phyloP scores from a whole-genome alignment of 2,797 vertebrate species.

The Pachyuromys duprasi region DNA sequence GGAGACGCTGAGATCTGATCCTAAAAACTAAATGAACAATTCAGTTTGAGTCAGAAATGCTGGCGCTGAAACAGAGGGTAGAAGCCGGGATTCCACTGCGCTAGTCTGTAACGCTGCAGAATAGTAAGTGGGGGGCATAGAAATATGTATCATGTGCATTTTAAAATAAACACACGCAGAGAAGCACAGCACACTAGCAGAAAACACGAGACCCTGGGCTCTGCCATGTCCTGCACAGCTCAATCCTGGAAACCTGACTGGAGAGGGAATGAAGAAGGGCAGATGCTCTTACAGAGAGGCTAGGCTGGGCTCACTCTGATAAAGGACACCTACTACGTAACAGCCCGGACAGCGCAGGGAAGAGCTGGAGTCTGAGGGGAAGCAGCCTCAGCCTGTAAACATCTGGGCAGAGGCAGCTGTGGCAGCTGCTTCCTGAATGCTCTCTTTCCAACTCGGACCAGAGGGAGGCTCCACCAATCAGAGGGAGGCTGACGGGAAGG shows the following conservation, averaged over 20 bases:
- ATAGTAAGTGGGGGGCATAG: background rate
- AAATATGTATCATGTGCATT: background rate
- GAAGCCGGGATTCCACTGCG: background rate
- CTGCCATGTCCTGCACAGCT: background rate
- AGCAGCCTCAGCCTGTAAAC: too few species aligned
- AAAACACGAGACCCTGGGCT: background rate
- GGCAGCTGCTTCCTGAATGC: background rate
- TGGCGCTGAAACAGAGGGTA: background rate
- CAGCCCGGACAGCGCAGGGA: background rate
- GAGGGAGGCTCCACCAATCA: background rate
- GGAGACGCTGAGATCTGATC: background rate
- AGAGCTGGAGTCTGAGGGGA: background rate
- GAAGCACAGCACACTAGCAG: background rate
- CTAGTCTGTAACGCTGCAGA: background rate
- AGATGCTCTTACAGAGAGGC: background rate
- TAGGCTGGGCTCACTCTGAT: background rate
- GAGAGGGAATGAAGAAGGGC: background rate
- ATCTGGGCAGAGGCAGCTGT: background rate
- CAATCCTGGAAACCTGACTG: background rate
- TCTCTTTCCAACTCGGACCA: background rate
- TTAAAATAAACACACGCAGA: too few species aligned
- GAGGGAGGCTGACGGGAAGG: background rate
- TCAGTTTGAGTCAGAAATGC: background rate
- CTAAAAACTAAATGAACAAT: background rate
- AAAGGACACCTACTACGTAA: background rate